Evolutionary conservation across 2,797 vertebrate species (phyloP), one percentile per base, ranked within the genome.

Genomic region (Tiaroga cobitis): DNA sequence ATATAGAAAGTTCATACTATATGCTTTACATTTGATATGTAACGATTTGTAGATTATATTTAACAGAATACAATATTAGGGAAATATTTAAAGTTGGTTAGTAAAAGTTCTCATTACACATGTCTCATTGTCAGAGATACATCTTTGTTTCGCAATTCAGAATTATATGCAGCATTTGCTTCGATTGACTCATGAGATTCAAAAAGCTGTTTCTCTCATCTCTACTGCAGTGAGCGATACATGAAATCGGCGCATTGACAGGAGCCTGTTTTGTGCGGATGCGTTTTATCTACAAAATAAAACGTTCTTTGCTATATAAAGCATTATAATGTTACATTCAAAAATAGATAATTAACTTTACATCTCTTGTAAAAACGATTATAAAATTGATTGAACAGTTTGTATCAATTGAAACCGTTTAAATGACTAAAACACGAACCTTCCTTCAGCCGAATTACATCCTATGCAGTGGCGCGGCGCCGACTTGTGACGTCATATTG

Each of bases 301-400:
- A n/a, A n/a, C n/a, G n/a, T n/a, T n/a, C n/a, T n/a, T 37, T 0
- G 1, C 5, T 26, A 61, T 59, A 11, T 59, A n/a, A 59, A 61
- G 4, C 4, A 61, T 61, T 0, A n/a, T 11, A 54, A 8, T 54
- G 10, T 26, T 61, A 61, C 56, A 61, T 61, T 26, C 10, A 26
- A 59, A 2, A 4, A 59, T n/a, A 59, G 0, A n/a, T n/a, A 0
- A 10, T 13, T n/a, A n/a, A n/a, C 10, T 61, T 13, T 5, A 26
- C 4, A 61, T 10, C n/a, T 61, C 24, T 61, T 61, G 56, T 61
- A 59, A 26, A 26, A 61, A 46, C n/a, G 19, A 21, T 26, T 61
- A 2, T 13, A 61, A 26, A 61, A n/a, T 61, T 26, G 2, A 61
- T 1, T 61, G 4, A 61, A 26, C 10, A 61, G 10, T 26, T 61